Evolutionary conservation across 2,888 invertebrate species (phyloP).

Genomic region (Erynnis tages): DNA sequence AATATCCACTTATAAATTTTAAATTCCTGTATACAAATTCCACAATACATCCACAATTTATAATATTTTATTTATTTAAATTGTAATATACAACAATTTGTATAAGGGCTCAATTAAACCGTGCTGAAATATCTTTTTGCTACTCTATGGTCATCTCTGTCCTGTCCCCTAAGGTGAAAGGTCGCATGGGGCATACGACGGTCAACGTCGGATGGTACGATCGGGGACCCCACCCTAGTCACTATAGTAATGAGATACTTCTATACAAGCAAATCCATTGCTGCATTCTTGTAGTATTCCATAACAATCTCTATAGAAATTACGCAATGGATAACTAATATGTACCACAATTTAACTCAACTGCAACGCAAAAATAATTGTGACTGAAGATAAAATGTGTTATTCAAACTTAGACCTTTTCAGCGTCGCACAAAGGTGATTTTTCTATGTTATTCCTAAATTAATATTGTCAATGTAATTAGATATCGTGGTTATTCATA

Average conservation of each 20-base stretch:
- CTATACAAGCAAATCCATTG: background rate
- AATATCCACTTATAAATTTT: too few species aligned
- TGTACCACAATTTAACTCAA: background rate
- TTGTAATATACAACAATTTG: too few species aligned
- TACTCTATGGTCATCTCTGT: conserved; percentile 45
- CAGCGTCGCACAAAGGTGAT: background rate
- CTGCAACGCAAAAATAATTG: background rate
- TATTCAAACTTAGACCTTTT: background rate
- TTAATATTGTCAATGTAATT: conserved; percentile 24
- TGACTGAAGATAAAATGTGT: background rate
- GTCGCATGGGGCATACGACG: conserved; percentile 72
- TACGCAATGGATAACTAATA: background rate
- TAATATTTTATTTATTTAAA: too few species aligned
- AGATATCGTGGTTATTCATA: conserved; percentile 29
- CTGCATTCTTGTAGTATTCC: background rate
- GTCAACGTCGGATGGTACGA: conserved; percentile 75
- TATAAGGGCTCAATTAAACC: too few species aligned
- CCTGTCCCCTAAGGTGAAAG: conserved; percentile 73
- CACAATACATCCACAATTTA: too few species aligned
- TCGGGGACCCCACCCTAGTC: conserved; percentile 49
- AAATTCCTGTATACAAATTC: too few species aligned
- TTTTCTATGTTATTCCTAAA: conserved; percentile 1
- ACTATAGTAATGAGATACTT: conserved; percentile 7
- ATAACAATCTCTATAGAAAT: background rate
- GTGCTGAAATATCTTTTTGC: too few species aligned